These are phyloP conservation scores for Thunnus thynnus DNA, from an alignment of 2,113 vertebrate genomes.

Conservation along the genomic window DNA sequence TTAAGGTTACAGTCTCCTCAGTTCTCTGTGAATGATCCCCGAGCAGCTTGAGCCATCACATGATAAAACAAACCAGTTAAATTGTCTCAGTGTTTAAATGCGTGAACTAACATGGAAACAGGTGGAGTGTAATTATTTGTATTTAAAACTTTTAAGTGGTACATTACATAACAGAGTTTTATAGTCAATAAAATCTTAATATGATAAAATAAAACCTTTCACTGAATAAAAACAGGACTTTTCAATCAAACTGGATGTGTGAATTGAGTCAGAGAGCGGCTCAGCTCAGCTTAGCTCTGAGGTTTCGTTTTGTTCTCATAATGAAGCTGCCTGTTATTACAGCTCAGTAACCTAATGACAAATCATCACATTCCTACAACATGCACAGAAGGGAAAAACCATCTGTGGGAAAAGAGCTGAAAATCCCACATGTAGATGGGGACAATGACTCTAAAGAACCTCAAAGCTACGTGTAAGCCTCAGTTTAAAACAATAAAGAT, in stretches of 20 bases:
- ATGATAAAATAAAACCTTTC: not conserved
- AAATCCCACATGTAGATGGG: slow-evolving; percentile 16
- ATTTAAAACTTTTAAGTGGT: slow-evolving; percentile 3
- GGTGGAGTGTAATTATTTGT: not conserved
- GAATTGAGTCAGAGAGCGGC: slow-evolving; percentile 1
- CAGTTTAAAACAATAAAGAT: slow-evolving; percentile 33
- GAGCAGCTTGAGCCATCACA: too few relatives aligned
- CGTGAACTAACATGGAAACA: slow-evolving; percentile 22
- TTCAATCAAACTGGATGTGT: slow-evolving; percentile 1
- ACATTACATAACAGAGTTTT: not conserved
- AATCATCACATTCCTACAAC: slow-evolving; percentile 55
- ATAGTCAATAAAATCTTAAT: slow-evolving; percentile 13
- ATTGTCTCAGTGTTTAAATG: not conserved
- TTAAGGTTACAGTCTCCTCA: too few relatives aligned
- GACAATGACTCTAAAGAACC: slow-evolving; percentile 14
- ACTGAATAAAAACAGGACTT: not conserved
- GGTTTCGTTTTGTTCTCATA: slow-evolving; percentile 8
- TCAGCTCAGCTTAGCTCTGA: slow-evolving; percentile 2
- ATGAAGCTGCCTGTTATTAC: slow-evolving; percentile 33
- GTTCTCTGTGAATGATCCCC: too few relatives aligned
- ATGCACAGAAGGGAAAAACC: slow-evolving; percentile 46
- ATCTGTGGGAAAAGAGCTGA: slow-evolving; percentile 52
- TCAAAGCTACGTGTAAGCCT: slow-evolving; percentile 30
- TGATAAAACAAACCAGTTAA: too few relatives aligned
- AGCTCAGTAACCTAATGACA: slow-evolving; percentile 51